Evolutionary conservation across 2,888 invertebrate species (phyloP), one percentile per base, ranked within the genome.

Genomic region (Dorcus parallelipipedus): DNA sequence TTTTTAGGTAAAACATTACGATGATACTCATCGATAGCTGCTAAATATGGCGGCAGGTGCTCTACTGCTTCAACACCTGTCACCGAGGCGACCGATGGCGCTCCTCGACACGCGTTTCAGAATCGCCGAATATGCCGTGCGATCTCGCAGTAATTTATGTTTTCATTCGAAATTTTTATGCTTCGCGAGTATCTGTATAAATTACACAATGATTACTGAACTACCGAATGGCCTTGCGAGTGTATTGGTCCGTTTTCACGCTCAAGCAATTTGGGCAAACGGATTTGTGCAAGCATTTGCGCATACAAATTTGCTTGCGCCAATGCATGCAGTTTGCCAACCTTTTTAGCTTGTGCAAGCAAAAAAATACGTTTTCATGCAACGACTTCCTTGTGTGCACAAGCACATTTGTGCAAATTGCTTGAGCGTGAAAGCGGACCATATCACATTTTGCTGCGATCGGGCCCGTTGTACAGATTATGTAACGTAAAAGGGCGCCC

Each of bases 1-100:
- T 20, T 43, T 9, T 26, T 41, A 45, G 14, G 7, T 10, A 9
- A 9, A 45, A 45, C 45, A 26, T 20, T 43, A 52, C 47, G 41
- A 52, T 56, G 49, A 52, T 45, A 49, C 41, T 45, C 39, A 52
- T 41, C 51, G 52, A 52, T 52, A 48, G 20, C 43, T 47, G 57
- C 57, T 69, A 70, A 65, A 71, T 71, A 71, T 68, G 67, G 66
- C 61, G 69, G 69, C 72, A 72, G 72, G 72, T 72, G 72, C 69
- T 70, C 57, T 62, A 68, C 68, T 67, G 68, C 69, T 68, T 67
- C 66, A 64, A 64, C 72, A 72, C 72, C 72, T 72, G 72, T 72
- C 72, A 72, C 62, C 68, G 67, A 62, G 65, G 68, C 64, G 64
- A 61, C 69, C 68, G 71, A 71, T 68, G 69, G 68, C 66, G 64